Conservation (phyloP, 2,113 vertebrate genomes). For the Scomber japonicus region DNA sequence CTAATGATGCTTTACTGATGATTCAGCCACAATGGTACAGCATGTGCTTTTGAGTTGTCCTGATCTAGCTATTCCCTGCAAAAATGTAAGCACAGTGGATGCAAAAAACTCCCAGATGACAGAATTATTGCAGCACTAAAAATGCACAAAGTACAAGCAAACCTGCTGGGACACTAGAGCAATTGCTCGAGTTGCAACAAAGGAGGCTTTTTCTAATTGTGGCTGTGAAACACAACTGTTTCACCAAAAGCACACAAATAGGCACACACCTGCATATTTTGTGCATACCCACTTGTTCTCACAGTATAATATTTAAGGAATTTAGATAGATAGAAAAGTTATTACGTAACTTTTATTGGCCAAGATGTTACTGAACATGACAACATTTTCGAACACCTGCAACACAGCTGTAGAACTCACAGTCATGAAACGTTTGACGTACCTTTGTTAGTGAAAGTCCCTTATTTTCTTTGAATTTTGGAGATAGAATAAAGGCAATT, state of each 20-base stretch:
- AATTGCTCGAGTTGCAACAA: background rate
- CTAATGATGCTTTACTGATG: too few relatives aligned
- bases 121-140: too few relatives aligned
- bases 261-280: background rate
- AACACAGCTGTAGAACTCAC: background rate
- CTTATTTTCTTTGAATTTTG: too few relatives aligned
- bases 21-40: background rate
- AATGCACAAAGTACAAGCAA: background rate
- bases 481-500: too few relatives aligned
- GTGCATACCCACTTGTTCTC: background rate
- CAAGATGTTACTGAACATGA: too few relatives aligned
- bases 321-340: background rate
- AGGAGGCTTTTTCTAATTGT: background rate
- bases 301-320: background rate
- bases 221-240: background rate
- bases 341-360: too few relatives aligned
- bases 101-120: too few relatives aligned
- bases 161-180: too few relatives aligned
- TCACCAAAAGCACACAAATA: background rate
- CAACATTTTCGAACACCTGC: background rate
- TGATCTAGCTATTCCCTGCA: background rate
- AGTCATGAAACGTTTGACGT: background rate
- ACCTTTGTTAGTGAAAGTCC: background rate
- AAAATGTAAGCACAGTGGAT: background rate
- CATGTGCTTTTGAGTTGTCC: slow-evolving; percentile 4